Percentiles rank a stretch among this genome's conserved stretches.
These are phyloP conservation scores for Eupithecia abbreviata DNA, from an alignment of 2,888 invertebrate species.

Conservation along the genomic window DNA sequence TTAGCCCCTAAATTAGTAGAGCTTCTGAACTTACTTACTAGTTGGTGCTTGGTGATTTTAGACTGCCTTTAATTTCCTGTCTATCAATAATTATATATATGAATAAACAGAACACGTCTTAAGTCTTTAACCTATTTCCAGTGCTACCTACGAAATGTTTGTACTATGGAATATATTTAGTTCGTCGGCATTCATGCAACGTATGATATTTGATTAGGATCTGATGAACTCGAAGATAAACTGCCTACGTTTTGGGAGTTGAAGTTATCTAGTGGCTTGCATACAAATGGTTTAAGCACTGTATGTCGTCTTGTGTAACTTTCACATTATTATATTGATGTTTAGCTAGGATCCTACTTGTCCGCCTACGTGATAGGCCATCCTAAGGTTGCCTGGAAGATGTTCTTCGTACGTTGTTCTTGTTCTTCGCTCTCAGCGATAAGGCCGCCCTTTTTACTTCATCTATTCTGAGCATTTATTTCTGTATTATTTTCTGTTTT, in stretches of 20 bases:
- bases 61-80: too few species aligned
- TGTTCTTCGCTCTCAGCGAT: too few species aligned
- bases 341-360: not conserved
- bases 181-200: constrained; percentile 17
- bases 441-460: too few species aligned
- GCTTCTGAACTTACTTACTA: too few species aligned
- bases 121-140: not conserved
- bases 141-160: not conserved
- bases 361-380: too few species aligned
- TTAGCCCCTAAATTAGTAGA: not conserved
- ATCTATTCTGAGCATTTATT: too few species aligned
- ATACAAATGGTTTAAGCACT: constrained; percentile 3
- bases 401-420: too few species aligned
- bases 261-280: constrained; percentile 4
- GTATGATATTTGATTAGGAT: constrained; percentile 24
- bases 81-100: too few species aligned
- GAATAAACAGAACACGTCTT: too few species aligned
- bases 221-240: constrained; percentile 21
- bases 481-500: too few species aligned
- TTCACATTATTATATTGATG: not conserved
- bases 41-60: too few species aligned
- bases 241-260: constrained; percentile 17
- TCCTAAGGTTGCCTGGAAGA: too few species aligned
- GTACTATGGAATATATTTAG: not conserved
- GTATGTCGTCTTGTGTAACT: not conserved